Evolutionary conservation across 1,140 invertebrate species (phyloP), one percentile per base, ranked within the genome.

Genomic region (Carcinoscorpius rotundicauda): DNA sequence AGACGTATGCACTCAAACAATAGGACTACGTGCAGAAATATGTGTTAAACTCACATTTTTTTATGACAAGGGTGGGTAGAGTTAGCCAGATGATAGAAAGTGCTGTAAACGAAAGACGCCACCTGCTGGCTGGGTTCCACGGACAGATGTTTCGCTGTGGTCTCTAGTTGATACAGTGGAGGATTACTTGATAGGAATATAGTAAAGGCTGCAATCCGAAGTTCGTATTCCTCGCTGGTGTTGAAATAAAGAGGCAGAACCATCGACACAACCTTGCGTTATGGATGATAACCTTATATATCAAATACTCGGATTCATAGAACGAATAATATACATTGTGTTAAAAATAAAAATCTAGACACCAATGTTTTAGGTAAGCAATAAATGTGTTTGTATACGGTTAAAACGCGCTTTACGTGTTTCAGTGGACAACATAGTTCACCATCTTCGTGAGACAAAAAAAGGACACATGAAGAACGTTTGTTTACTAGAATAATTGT

Each of bases 201-300:
- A 8, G 6, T 49, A 55, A 68, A 70, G 10, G 69, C 66, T 6
- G 62, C 52, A 8, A 70, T 48, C 49, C 69, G 55, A 5, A 69
- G 9, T 53, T 70, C 64, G 49, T 66, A 65, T 55, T 62, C 56
- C 49, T 70, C 69, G 11, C 52, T 64, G 11, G 56, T 52, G 49
- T 70, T 68, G 59, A 59, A 65, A 50, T 70, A 62, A 3, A 68
- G 49, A 29, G 69, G 67, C 10, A 66, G 58, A 48, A 66, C 5
- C 3, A 68, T 48, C 9, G 61, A 61, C 6, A 58, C 5, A 9
- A 67, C 64, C 66, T 68, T 68, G 10, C 48, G 49, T 3, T 52
- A 4, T 59, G 6, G 3, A 59, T 59, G 56, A 4, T 49, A 29
- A 11, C 53, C 8, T 55, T 55, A 29, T 29, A 29, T 29, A 29